Conservation (phyloP, 2,113 vertebrate genomes). For the Hippopotamus amphibius region DNA sequence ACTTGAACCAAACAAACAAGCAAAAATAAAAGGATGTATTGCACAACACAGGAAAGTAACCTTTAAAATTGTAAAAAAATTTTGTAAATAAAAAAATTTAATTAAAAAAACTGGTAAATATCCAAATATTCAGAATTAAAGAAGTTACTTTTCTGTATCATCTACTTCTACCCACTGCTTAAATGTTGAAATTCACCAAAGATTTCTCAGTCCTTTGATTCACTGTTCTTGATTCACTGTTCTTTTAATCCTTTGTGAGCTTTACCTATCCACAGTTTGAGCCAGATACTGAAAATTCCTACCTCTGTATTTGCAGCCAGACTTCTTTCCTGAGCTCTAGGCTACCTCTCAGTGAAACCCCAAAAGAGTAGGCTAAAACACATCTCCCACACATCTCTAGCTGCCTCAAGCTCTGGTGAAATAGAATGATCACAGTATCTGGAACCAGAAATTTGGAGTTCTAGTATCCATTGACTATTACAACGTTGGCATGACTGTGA, state of each 20-base stretch:
- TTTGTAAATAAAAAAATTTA: background rate
- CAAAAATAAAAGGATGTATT: too few relatives aligned
- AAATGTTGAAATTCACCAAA: background rate
- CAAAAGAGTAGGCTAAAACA: background rate
- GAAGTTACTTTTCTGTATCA: background rate
- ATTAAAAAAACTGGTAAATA: background rate
- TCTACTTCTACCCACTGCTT: background rate
- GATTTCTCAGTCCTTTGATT: background rate
- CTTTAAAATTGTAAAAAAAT: background rate
- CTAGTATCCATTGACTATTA: background rate
- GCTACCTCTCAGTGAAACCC: background rate
- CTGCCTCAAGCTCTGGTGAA: background rate
- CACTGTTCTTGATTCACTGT: background rate
- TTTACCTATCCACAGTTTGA: background rate
- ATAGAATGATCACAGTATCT: background rate
- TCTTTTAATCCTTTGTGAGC: background rate
- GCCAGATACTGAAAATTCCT: background rate
- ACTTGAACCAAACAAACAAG: too few relatives aligned
- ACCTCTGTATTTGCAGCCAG: background rate
- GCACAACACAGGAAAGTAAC: background rate
- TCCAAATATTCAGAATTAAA: constrained; percentile 29
- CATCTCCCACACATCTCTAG: background rate
- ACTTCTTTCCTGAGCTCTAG: constrained; percentile 3
- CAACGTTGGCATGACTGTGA: background rate
- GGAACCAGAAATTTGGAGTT: background rate